Conservation (phyloP, 2,888 invertebrate genomes). For the Corbicula japonica region DNA sequence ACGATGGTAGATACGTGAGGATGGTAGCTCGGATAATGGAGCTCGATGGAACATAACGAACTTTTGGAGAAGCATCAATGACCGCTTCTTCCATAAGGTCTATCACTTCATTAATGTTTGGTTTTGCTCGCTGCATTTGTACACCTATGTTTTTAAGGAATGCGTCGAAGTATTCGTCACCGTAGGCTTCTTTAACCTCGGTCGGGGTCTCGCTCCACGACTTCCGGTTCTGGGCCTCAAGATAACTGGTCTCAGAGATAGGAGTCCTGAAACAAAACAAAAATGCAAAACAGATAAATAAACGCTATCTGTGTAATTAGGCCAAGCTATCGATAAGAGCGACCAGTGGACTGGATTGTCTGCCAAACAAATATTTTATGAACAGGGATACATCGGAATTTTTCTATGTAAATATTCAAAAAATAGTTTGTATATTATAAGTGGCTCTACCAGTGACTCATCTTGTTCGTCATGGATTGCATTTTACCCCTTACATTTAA, state of each 20-base stretch:
- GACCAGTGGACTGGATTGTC: no score
- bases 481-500: no score
- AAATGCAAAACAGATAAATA: no score
- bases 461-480: no score
- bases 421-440: no score
- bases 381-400: no score
- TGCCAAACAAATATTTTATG: no score
- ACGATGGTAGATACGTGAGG: slow-evolving; percentile 74
- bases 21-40: slow-evolving; percentile 76
- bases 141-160: slow-evolving; percentile 76
- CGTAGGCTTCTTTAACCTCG: slow-evolving; percentile 81
- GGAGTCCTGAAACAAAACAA: slow-evolving; percentile 74
- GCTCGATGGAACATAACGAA: slow-evolving; percentile 81
- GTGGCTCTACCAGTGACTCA: no score
- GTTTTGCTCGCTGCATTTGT: slow-evolving; percentile 79
- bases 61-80: slow-evolving; percentile 67
- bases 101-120: slow-evolving; percentile 79
- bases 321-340: no score
- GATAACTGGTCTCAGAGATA: slow-evolving; percentile 73
- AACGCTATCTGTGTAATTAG: no score
- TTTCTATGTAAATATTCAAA: no score
- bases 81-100: slow-evolving; percentile 81
- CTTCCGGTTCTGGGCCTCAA: slow-evolving; percentile 77
- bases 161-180: slow-evolving; percentile 82
- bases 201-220: slow-evolving; percentile 83